These are phyloP conservation scores for Polyodon spathula DNA, from an alignment of 2,113 vertebrate species.

Conservation along the genomic window DNA sequence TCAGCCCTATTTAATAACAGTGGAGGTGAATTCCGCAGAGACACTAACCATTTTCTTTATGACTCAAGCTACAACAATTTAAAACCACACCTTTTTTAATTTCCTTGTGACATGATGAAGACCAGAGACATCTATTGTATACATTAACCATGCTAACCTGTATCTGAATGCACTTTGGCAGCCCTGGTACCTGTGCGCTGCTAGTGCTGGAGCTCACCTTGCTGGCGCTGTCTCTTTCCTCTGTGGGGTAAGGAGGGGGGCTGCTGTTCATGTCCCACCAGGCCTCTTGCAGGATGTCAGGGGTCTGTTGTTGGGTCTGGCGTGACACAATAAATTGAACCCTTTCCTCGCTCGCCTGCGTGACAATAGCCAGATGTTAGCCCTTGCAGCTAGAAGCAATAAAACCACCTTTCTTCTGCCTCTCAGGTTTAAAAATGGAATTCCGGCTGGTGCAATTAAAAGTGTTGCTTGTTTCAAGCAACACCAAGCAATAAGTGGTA, in stretches of 20 bases:
- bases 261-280: constrained; percentile 59
- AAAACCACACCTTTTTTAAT: too few species aligned
- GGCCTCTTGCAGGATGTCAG: constrained; percentile 79
- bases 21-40: too few species aligned
- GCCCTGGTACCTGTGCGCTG: not conserved
- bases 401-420: not conserved
- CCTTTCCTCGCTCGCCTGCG: constrained; percentile 78
- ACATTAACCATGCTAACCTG: too few species aligned
- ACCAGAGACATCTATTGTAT: not conserved
- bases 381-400: fast-evolving
- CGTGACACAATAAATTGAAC: constrained; percentile 86
- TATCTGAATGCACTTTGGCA: too few species aligned
- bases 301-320: constrained; percentile 65
- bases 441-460: not conserved
- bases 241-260: constrained; percentile 50
- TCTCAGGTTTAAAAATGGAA: fast-evolving
- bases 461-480: not conserved
- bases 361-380: constrained; percentile 32
- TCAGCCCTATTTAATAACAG: too few species aligned
- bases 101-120: not conserved
- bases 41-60: too few species aligned
- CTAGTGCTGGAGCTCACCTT: constrained; percentile 63
- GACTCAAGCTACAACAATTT: not conserved
- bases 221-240: constrained; percentile 52
- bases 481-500: too few species aligned